These are phyloP conservation scores for Rhyacichthys aspro DNA, from an alignment of 2,797 vertebrate genomes.

Conservation along the genomic window DNA sequence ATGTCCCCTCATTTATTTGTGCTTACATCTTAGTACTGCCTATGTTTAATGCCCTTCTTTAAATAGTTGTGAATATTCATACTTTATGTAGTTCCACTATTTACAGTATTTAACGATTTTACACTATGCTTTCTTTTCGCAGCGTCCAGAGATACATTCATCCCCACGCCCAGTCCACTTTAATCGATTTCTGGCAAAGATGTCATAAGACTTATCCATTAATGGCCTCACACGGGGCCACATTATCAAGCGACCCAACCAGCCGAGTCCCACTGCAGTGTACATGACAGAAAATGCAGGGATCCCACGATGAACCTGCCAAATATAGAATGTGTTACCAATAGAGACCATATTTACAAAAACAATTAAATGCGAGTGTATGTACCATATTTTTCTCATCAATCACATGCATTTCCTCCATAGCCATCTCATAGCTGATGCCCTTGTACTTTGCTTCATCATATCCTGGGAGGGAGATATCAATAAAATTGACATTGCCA, in stretches of 20 bases:
- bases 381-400: slow-evolving; percentile 67
- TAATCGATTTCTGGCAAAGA: slow-evolving; percentile 74
- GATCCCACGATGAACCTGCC: slow-evolving; percentile 69
- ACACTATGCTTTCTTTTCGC: slow-evolving; percentile 58
- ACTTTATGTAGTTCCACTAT: background rate
- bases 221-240: slow-evolving; percentile 65
- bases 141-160: slow-evolving; percentile 57
- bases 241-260: slow-evolving; percentile 67
- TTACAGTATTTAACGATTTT: background rate
- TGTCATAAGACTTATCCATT: slow-evolving; percentile 65
- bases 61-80: no score
- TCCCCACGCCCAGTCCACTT: slow-evolving; percentile 74
- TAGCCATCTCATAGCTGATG: slow-evolving; percentile 72
- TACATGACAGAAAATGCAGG: slow-evolving; percentile 77
- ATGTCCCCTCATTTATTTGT: no score
- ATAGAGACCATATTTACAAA: background rate
- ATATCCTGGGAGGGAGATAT: slow-evolving; percentile 65
- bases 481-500: slow-evolving; percentile 62
- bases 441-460: slow-evolving; percentile 56
- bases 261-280: slow-evolving; percentile 64
- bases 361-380: slow-evolving; percentile 7
- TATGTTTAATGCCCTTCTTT: no score
- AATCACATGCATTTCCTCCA: slow-evolving; percentile 78
- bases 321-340: background rate
- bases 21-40: no score